Evolutionary conservation across 2,797 vertebrate species (phyloP), one percentile per base, ranked within the genome.

Genomic region (Enoplosus armatus): DNA sequence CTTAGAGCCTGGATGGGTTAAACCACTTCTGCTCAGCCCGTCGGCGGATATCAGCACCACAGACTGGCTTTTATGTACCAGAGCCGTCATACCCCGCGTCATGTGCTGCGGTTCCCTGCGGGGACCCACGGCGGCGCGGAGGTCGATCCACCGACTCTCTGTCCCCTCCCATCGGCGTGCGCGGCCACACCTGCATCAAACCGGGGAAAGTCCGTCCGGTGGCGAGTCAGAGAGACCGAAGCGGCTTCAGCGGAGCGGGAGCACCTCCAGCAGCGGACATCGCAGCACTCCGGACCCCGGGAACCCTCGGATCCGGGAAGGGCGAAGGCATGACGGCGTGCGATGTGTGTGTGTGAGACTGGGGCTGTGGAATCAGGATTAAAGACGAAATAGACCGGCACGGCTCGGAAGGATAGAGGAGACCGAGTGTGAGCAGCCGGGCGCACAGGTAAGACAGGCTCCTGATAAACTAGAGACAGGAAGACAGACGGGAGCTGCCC

Each of bases 141-240:
- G 82, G 82, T 83, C 78, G 80, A 59, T 72, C 74, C 74, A 11
- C 77, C 64, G 70, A 4, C 74, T 24, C 79, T 53, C 76, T 73
- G 82, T 75, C 89, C 77, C 87, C 91, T 84, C 92, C 91, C 91
- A 83, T n/a, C 83, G 67, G 63, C 86, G 80, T 37, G 85, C 86
- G 77, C 87, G 77, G 89, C 91, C 92, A 91, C 91, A 96, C 90
- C 96, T 96, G 91, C 94, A 93, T 61, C 88, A 95, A 82, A 86
- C 82, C 82, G 91, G 96, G 96, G 92, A 92, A 95, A 91, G 91
- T 92, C 92, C 88, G 91, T 85, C 83, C 79, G 77, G 58, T 22
- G 65, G 61, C 62, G 81, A 43, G 45, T 20, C 56, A 59, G 53
- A 79, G 74, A 47, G 29, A 47, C 55, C 0, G 76, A 1, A 35